Conservation (phyloP, 2,797 vertebrate genomes). For the Meriones psammophilus region DNA sequence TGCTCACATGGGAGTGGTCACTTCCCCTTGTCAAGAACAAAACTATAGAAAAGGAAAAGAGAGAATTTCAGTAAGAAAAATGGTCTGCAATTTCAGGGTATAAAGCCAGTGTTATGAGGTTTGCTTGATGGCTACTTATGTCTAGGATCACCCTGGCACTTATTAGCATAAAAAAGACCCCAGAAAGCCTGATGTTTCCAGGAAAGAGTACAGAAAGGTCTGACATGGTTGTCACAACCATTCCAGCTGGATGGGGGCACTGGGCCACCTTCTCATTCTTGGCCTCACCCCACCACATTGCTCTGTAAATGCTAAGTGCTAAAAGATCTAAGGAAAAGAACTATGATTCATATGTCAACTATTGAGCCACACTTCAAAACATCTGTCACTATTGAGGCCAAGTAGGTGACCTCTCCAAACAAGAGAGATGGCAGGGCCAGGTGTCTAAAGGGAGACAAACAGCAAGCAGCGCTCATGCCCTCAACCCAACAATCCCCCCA, state of each 20-base stretch:
- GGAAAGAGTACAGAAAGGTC: constrained; percentile 56
- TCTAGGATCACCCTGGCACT: constrained; percentile 72
- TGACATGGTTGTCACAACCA: not conserved
- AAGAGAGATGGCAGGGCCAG: not conserved
- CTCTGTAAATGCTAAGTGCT: not conserved
- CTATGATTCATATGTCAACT: not conserved
- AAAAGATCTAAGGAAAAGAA: constrained; percentile 54
- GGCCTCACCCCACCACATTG: not conserved
- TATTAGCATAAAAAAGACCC: constrained; percentile 70
- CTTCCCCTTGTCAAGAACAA: constrained; percentile 35
- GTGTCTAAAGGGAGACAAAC: not conserved
- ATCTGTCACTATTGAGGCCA: not conserved
- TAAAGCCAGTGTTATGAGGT: constrained; percentile 65
- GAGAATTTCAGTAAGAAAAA: constrained; percentile 59
- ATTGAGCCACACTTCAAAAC: not conserved
- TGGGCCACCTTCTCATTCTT: not conserved
- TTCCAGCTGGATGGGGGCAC: constrained; percentile 5
- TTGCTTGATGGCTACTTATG: constrained; percentile 56
- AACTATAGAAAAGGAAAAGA: constrained; percentile 10
- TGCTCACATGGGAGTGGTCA: not conserved
- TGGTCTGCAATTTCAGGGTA: constrained; percentile 62
- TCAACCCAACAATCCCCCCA: accelerated
- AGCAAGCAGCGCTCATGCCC: not conserved
- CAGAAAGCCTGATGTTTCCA: constrained; percentile 60
- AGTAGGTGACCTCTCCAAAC: constrained; percentile 25